Percentiles rank a stretch among this genome's conserved stretches.
phyloP scores from a whole-genome alignment of 2,113 vertebrate genomes.

The Guaruba guarouba region DNA sequence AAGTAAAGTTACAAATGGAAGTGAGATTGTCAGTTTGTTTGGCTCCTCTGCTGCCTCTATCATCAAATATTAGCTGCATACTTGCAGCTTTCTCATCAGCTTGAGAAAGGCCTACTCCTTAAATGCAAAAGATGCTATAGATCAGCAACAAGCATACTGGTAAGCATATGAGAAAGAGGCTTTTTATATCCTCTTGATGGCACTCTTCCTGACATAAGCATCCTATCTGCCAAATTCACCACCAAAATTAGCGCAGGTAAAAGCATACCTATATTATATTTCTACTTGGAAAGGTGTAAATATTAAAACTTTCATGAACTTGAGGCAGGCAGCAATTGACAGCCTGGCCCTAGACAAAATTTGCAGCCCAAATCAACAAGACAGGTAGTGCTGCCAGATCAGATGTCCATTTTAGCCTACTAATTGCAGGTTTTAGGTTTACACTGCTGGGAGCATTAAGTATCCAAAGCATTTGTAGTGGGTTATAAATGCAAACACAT shows the following conservation, averaged over 20 bases:
- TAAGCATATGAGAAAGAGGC: neutral
- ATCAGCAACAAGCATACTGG: neutral
- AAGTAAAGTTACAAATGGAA: neutral
- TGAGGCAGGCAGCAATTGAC: neutral
- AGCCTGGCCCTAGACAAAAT: neutral
- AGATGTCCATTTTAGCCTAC: neutral
- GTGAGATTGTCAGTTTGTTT: neutral
- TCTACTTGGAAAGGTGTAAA: neutral
- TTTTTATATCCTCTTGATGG: neutral
- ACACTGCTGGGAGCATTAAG: neutral
- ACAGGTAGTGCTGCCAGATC: neutral
- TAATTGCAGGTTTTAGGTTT: constrained; percentile 33
- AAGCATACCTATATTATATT: neutral
- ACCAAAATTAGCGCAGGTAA: neutral
- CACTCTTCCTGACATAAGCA: neutral
- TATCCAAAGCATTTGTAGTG: constrained; percentile 14
- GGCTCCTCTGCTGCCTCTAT: neutral
- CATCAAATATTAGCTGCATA: neutral
- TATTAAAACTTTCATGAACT: neutral
- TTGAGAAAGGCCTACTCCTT: neutral
- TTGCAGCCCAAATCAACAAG: neutral
- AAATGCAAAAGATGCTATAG: neutral
- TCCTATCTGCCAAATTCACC: neutral
- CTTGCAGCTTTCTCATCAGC: neutral
- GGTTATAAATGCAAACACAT: neutral